Conservation (phyloP, 2,888 invertebrate species). For the Periphyllus acericola region DNA sequence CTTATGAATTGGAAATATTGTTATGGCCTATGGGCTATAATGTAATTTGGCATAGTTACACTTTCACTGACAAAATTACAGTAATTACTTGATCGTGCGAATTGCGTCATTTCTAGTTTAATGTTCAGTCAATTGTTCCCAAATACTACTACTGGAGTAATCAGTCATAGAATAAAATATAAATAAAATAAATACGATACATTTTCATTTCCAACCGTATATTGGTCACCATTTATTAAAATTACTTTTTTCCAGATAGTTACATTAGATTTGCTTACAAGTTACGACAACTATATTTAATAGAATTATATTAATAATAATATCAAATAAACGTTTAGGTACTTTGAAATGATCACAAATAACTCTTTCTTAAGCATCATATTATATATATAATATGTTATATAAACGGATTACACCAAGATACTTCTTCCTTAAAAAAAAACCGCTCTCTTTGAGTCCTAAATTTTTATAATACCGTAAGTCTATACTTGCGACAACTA, state of each 20-base stretch:
- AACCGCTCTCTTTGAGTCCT: background rate
- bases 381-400: too few species aligned
- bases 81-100: constrained; percentile 56
- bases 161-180: background rate
- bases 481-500: background rate
- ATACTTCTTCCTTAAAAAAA: too few species aligned
- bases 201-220: background rate
- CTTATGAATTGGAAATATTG: constrained; percentile 4
- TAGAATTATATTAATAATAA: background rate
- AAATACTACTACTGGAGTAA: background rate
- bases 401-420: too few species aligned
- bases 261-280: background rate
- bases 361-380: too few species aligned
- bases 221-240: background rate
- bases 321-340: background rate
- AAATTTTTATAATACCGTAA: background rate
- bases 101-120: constrained; percentile 55
- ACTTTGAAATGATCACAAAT: too few species aligned
- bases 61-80: constrained; percentile 55
- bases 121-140: constrained; percentile 48
- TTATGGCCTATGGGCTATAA: constrained; percentile 33
- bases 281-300: background rate
- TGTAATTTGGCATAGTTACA: constrained; percentile 57
- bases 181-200: background rate
- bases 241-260: background rate